Base-by-base conservation (phyloP, 2,113 vertebrate species). In the Polypterus senegalus region DNA sequence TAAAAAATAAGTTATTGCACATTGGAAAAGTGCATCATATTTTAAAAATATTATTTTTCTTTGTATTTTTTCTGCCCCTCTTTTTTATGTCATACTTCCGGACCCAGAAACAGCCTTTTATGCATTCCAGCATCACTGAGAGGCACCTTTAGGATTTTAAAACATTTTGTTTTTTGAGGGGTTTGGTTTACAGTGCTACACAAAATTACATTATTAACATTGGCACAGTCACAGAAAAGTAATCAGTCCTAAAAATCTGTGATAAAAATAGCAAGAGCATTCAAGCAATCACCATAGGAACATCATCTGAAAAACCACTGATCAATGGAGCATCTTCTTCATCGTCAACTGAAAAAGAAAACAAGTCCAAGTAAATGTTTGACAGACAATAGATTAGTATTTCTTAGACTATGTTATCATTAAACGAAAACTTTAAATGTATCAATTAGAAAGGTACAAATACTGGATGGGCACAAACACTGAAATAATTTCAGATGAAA, bases 211-310 rank as follows among this genome's bases (percentile, higher is more conserved):
- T 56, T 48, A 51, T 57, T 57, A 66, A 63, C 57, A 11, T 62
- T 48, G 59, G 52, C 60, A 59, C 51, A 51, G 27, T 11, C 60
- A 47, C 56, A 52, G 47, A 54, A 27, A 48, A 47, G 27, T 27
- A 27, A 27, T 27, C 27, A 27, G 27, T 27, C 1, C 27, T 27
- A 27, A 27, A 27, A 27, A 27, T 27, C 27, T 1, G 27, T 27
- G 27, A 27, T 27, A 27, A 27, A 27, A 27, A 27, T 27, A n/a
- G n/a, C 47, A 49, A 49, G 1, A 6, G 27, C 54, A 71, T 79
- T 93, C 92, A 99, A 7, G 96, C 96, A 63, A 99, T 95, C 70
- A 99, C 95, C 93, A 99, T 97, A 67, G 96, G 96, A 63, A 98
- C 96, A 0, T 99, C 96, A 3, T 99, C 96, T 63, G 96, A 97